Conservation (phyloP, 1,140 invertebrate species). For the Caenorhabditis briggsae region DNA sequence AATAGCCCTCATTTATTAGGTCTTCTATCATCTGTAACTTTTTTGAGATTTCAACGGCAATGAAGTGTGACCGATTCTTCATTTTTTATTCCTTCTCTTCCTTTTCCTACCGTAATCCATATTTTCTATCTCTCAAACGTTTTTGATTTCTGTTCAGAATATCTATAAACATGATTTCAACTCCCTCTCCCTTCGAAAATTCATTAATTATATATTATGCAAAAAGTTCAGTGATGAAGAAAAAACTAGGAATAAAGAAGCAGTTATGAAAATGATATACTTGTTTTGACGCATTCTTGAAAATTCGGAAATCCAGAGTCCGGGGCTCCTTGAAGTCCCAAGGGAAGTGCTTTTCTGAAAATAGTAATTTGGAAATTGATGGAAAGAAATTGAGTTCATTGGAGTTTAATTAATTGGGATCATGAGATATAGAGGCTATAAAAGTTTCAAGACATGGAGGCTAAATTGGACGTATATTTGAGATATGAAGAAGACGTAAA, state of each 20-base stretch:
- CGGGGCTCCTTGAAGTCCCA: background rate
- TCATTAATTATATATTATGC: slow-evolving; percentile 36
- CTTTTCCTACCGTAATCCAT: background rate
- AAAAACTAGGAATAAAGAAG: background rate
- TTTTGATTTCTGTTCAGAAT: background rate
- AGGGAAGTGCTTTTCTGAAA: background rate
- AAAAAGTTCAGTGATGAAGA: slow-evolving; percentile 28
- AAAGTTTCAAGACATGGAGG: no score
- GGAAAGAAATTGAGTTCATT: background rate
- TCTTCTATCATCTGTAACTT: no score
- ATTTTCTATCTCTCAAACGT: background rate
- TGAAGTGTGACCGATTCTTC: background rate
- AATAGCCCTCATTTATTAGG: no score
- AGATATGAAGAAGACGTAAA: no score
- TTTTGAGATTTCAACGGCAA: no score
- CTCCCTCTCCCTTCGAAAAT: background rate
- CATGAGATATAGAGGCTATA: no score
- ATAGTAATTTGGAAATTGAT: background rate
- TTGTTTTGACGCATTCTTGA: background rate
- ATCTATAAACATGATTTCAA: background rate
- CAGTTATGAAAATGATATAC: background rate
- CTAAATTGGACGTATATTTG: no score
- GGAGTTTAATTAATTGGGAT: no score
- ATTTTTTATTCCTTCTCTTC: slow-evolving; percentile 14
- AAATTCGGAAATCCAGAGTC: background rate